phyloP scores from a whole-genome alignment of 2,113 vertebrate species.

The Jacana jacana region DNA sequence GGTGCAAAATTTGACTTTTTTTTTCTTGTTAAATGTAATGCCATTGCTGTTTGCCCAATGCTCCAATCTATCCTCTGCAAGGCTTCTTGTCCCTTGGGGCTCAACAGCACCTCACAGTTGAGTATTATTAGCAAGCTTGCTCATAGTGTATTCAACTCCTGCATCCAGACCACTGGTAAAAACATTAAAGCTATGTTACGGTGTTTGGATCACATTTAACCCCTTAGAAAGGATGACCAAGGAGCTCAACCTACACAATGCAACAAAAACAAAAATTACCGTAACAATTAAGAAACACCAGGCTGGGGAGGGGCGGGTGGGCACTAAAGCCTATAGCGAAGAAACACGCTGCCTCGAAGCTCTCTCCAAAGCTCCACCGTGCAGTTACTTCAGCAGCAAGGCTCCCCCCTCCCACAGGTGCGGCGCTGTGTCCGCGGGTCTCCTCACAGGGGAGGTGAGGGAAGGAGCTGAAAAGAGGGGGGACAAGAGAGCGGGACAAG shows the following conservation, averaged over 20 bases:
- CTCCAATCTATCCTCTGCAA: neutral
- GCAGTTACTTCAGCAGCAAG: no score
- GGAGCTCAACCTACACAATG: accelerated
- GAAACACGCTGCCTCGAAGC: no score
- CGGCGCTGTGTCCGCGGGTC: neutral
- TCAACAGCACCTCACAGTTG: neutral
- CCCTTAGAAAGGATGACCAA: neutral
- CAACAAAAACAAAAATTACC: neutral
- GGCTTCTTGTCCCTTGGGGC: neutral
- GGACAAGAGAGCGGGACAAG: no score
- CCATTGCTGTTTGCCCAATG: accelerated
- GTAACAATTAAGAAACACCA: neutral
- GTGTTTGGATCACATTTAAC: neutral
- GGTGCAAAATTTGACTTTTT: neutral
- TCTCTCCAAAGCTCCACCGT: neutral
- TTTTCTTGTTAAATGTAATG: neutral
- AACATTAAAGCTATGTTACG: neutral
- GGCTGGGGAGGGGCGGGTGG: no score
- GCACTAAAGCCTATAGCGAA: neutral
- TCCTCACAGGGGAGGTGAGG: no score
- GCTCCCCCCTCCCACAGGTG: no score
- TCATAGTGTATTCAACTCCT: neutral
- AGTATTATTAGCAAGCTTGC: no score
- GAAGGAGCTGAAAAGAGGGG: accelerated
- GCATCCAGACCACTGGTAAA: accelerated